phyloP scores from a whole-genome alignment of 2,113 vertebrate species.

The Siniperca knerii region DNA sequence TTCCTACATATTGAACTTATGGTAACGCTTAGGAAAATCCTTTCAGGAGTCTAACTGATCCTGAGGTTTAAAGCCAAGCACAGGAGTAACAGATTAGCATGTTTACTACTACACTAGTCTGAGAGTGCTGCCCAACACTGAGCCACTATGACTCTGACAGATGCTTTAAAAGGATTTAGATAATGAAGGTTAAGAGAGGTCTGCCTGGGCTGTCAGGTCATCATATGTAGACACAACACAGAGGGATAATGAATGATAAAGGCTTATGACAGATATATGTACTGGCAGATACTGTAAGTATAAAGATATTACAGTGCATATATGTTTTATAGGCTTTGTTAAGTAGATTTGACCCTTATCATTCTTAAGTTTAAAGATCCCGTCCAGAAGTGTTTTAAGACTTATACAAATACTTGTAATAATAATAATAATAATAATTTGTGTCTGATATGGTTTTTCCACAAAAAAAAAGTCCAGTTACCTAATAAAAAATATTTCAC shows the following conservation, averaged over 20 bases:
- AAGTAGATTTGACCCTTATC: background rate
- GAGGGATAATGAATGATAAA: background rate
- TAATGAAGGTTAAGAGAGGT: slow-evolving; percentile 50
- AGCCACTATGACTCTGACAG: slow-evolving; percentile 28
- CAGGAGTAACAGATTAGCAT: slow-evolving; percentile 48
- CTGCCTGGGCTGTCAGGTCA: slow-evolving; percentile 12
- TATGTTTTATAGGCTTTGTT: too few species aligned
- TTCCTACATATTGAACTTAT: slow-evolving; percentile 9
- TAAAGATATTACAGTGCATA: background rate
- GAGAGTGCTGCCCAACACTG: slow-evolving; percentile 4
- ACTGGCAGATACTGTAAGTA: background rate
- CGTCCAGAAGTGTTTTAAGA: background rate
- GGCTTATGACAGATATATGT: background rate
- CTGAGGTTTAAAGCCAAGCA: background rate
- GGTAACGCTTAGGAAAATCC: slow-evolving; percentile 35
- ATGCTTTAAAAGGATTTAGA: slow-evolving; percentile 44
- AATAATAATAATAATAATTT: background rate
- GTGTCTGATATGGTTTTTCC: background rate
- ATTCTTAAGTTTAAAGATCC: background rate
- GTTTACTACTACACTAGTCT: slow-evolving; percentile 36
- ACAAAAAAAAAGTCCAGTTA: too few species aligned
- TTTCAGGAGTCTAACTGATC: slow-evolving; percentile 27
- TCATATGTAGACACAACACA: background rate
- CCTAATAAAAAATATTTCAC: background rate
- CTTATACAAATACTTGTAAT: background rate